Conservation (phyloP, 2,113 vertebrate genomes). For the Coregonus clupeaformis region DNA sequence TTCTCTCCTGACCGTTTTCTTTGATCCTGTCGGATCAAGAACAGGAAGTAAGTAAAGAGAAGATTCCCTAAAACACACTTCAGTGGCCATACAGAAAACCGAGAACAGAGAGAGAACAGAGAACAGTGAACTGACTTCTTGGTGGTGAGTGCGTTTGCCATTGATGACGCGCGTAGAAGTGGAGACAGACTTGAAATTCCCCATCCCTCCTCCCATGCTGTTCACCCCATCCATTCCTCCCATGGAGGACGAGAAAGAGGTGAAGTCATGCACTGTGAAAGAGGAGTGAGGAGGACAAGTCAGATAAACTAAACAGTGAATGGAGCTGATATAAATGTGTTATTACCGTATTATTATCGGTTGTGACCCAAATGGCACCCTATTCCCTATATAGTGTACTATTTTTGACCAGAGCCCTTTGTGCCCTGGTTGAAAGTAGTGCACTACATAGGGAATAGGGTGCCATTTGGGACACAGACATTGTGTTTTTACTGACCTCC, state of each 20-base stretch:
- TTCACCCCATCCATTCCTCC: constrained; percentile 67
- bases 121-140: constrained; percentile 71
- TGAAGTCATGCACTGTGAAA: constrained; percentile 64
- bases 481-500: constrained; percentile 72
- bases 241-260: constrained; percentile 70
- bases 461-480: no score
- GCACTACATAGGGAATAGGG: no score
- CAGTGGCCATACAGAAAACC: no score
- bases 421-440: no score
- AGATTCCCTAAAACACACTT: no score
- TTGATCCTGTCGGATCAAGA: constrained; percentile 63
- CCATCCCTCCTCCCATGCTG: constrained; percentile 56
- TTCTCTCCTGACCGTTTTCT: constrained; percentile 81
- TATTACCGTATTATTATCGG: no score
- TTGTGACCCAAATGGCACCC: no score
- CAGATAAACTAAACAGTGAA: background rate
- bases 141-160: constrained; percentile 81
- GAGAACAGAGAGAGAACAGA: no score
- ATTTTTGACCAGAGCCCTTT: no score
- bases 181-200: constrained; percentile 84
- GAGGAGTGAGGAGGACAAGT: background rate
- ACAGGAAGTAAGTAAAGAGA: no score
- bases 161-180: constrained; percentile 86
- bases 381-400: no score
- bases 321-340: no score